Evolutionary conservation across 2,113 vertebrate species (phyloP).

Genomic region (Elephantulus edwardii): DNA sequence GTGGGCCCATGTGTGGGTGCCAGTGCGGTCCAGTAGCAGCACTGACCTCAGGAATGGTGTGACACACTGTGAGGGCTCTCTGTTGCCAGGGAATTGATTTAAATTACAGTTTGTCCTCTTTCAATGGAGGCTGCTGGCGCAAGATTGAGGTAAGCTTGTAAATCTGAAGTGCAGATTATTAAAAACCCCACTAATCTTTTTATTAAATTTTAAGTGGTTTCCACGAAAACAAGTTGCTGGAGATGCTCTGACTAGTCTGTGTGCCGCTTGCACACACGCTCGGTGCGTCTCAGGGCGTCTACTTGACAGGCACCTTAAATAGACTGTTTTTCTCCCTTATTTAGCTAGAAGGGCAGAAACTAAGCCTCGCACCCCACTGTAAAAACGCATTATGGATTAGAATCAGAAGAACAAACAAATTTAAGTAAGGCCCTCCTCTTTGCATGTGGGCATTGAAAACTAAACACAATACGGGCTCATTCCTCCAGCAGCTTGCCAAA

Average conservation of each 20-base stretch:
- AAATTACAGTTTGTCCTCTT: constrained; percentile 65
- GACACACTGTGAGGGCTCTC: not conserved
- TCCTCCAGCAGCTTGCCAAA: constrained; percentile 38
- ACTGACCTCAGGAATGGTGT: not conserved
- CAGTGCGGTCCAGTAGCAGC: not conserved
- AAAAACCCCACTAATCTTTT: constrained; percentile 65
- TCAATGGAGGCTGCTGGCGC: constrained; percentile 27
- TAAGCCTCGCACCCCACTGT: not conserved
- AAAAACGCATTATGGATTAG: not conserved
- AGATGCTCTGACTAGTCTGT: not conserved
- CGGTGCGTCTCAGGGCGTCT: not conserved
- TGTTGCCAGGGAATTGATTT: constrained; percentile 36
- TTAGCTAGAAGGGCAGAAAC: constrained; percentile 1
- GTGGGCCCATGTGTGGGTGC: not conserved
- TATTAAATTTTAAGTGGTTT: constrained; percentile 70
- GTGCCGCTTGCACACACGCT: not conserved
- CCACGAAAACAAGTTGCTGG: constrained; percentile 13
- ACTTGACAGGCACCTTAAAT: constrained; percentile 32
- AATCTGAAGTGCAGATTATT: constrained; percentile 63
- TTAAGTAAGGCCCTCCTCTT: constrained; percentile 3
- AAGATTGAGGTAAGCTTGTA: constrained; percentile 47
- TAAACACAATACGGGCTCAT: constrained; percentile 54
- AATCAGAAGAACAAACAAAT: constrained; percentile 41
- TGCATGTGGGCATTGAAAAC: constrained; percentile 46
- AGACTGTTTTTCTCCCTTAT: constrained; percentile 17